Evolutionary conservation across 2,113 vertebrate species (phyloP).

Genomic region (Ammodytes dubius): DNA sequence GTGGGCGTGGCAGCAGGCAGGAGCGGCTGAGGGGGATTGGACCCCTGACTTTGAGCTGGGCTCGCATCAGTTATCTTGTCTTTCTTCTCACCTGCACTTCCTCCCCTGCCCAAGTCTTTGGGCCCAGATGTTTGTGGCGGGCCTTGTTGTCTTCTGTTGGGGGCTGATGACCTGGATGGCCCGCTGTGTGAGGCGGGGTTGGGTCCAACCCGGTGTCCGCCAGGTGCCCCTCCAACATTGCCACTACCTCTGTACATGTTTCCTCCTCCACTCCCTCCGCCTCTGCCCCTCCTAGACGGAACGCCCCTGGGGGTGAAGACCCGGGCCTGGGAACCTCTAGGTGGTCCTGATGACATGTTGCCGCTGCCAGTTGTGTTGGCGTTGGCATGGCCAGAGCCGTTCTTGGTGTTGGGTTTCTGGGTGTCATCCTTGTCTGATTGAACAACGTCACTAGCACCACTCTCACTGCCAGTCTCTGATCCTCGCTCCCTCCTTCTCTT

Average conservation of each 20-base stretch:
- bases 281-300: conserved; percentile 90
- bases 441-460: conserved; percentile 87
- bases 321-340: conserved; percentile 84
- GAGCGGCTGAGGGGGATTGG: conserved; percentile 61
- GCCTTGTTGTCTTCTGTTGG: conserved; percentile 81
- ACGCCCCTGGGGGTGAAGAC: conserved; percentile 94
- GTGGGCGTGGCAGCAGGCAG: conserved; percentile 49
- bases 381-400: conserved; percentile 68
- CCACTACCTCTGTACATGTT: conserved; percentile 77
- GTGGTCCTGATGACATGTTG: conserved; percentile 67
- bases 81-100: conserved; percentile 76
- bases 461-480: conserved; percentile 93
- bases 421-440: conserved; percentile 90
- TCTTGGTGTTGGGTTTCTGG: conserved; percentile 80
- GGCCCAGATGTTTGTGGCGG: conserved; percentile 62
- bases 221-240: conserved; percentile 71
- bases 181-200: conserved; percentile 77
- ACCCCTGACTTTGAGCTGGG: conserved; percentile 74
- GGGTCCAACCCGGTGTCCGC: conserved; percentile 78
- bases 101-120: conserved; percentile 78
- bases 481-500: conserved; percentile 92
- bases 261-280: conserved; percentile 84
- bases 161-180: conserved; percentile 70
- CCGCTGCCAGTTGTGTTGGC: conserved; percentile 42
- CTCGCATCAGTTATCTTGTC: conserved; percentile 81